These are phyloP conservation scores for Drosophila algonquin DNA, from an alignment of 2,888 invertebrate species.

Conservation along the genomic window DNA sequence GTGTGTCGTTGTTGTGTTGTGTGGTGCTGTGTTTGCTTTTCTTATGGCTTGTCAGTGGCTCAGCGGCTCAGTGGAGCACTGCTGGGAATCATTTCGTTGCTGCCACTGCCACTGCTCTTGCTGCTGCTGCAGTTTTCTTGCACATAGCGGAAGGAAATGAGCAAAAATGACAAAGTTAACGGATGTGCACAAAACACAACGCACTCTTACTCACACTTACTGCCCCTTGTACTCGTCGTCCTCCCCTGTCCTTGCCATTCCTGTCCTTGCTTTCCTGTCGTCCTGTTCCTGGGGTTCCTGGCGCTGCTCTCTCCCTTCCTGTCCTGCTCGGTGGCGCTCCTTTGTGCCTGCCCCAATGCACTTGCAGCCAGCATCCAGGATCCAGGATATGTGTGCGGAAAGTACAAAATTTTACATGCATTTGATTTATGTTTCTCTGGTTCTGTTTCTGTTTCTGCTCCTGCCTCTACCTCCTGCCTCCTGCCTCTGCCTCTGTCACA, in stretches of 20 bases:
- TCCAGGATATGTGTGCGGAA: slow-evolving; percentile 78
- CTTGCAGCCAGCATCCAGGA: slow-evolving; percentile 74
- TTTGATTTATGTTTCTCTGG: slow-evolving; percentile 76
- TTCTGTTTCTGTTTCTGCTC: slow-evolving; percentile 49
- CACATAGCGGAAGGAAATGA: slow-evolving; percentile 78
- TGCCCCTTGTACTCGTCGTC: slow-evolving; percentile 13
- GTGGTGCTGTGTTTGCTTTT: slow-evolving; percentile 61
- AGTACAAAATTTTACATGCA: slow-evolving; percentile 79
- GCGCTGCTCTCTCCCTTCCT: neutral
- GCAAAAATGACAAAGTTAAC: slow-evolving; percentile 81
- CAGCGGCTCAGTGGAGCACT: slow-evolving; percentile 67
- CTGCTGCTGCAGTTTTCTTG: slow-evolving; percentile 67
- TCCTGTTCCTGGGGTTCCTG: slow-evolving; percentile 6
- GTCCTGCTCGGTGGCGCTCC: slow-evolving; percentile 18
- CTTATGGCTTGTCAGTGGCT: slow-evolving; percentile 77
- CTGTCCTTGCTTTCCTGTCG: neutral
- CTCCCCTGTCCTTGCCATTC: neutral
- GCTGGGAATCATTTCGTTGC: slow-evolving; percentile 71
- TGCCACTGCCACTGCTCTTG: slow-evolving; percentile 9
- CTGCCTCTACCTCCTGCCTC: slow-evolving; percentile 43
- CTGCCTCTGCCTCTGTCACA: slow-evolving; percentile 50
- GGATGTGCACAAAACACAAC: slow-evolving; percentile 77
- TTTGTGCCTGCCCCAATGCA: slow-evolving; percentile 55
- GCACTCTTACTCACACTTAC: slow-evolving; percentile 34
- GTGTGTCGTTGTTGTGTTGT: slow-evolving; percentile 8